Percentiles rank a stretch among this genome's conserved stretches.
Evolutionary conservation across 2,888 invertebrate genomes (phyloP).

Genomic region (Xanthia icteritia): DNA sequence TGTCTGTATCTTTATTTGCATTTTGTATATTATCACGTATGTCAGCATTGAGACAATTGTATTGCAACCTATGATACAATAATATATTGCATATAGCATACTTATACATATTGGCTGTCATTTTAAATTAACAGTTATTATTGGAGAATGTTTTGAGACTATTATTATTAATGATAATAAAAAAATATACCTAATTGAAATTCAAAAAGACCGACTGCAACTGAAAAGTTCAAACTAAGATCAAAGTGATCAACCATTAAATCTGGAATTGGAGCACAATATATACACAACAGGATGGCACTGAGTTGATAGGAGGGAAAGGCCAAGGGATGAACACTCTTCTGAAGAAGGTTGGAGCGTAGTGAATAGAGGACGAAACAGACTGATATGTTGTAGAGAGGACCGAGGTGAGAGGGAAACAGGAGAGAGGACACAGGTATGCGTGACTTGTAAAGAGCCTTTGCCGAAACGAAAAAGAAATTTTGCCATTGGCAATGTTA

Average conservation of each 20-base stretch:
- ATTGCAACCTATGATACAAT: slow-evolving; percentile 48
- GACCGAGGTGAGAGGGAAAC: background rate
- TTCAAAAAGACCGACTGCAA: background rate
- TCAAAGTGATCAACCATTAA: background rate
- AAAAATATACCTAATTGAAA: background rate
- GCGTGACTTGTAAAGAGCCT: background rate
- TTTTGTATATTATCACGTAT: slow-evolving; percentile 62
- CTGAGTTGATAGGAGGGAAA: background rate
- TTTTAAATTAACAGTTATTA: slow-evolving; percentile 34
- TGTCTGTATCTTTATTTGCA: slow-evolving; percentile 67
- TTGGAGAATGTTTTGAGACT: slow-evolving; percentile 34
- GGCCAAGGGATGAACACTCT: background rate
- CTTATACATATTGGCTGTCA: slow-evolving; percentile 28
- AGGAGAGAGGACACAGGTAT: background rate
- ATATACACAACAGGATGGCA: background rate
- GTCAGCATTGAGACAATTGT: slow-evolving; percentile 29
- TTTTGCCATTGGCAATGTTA: too few relatives aligned
- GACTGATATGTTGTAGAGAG: background rate
- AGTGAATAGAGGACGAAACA: background rate
- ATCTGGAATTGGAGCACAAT: background rate
- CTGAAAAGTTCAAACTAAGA: background rate
- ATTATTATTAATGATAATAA: slow-evolving; percentile 16
- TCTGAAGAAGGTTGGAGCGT: background rate
- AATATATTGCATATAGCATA: slow-evolving; percentile 46
- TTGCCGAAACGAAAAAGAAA: too few relatives aligned